phyloP scores from a whole-genome alignment of 2,888 invertebrate genomes.

The Camptogramma bilineatum region DNA sequence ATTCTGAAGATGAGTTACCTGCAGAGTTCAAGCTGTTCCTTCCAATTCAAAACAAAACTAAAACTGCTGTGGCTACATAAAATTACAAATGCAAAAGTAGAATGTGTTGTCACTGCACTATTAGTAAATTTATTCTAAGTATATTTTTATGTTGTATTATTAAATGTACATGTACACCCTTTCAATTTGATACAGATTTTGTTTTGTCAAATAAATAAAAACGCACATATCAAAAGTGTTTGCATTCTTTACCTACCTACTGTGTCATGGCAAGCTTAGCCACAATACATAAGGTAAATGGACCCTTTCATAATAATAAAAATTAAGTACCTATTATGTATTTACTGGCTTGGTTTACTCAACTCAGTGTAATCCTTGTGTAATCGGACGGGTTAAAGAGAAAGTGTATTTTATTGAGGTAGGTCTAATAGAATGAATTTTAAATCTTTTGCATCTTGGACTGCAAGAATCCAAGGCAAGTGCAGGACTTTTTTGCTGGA shows the following conservation, averaged over 20 bases:
- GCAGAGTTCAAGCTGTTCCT: slow-evolving; percentile 98
- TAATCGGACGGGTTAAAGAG: too few relatives aligned
- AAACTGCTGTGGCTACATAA: slow-evolving; percentile 82
- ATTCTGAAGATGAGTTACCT: slow-evolving; percentile 97
- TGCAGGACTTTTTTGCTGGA: too few relatives aligned
- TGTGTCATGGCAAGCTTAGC: background rate
- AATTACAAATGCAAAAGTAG: slow-evolving; percentile 40
- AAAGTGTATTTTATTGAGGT: too few relatives aligned
- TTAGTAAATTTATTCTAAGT: slow-evolving; percentile 73
- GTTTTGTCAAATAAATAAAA: slow-evolving; percentile 44
- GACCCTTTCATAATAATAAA: too few relatives aligned
- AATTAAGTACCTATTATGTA: too few relatives aligned
- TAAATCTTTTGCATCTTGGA: too few relatives aligned
- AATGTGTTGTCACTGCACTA: slow-evolving; percentile 46
- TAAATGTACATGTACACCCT: slow-evolving; percentile 56
- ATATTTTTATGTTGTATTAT: slow-evolving; percentile 62
- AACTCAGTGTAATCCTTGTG: too few relatives aligned
- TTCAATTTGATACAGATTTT: slow-evolving; percentile 51
- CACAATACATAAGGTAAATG: too few relatives aligned
- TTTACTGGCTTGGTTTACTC: too few relatives aligned
- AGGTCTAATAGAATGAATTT: too few relatives aligned
- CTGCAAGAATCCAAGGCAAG: too few relatives aligned
- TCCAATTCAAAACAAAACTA: slow-evolving; percentile 93
- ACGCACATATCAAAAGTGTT: slow-evolving; percentile 33
- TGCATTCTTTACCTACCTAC: slow-evolving; percentile 4